Evolutionary conservation across 2,888 invertebrate genomes (phyloP).

Genomic region (Lasius fuliginosus): DNA sequence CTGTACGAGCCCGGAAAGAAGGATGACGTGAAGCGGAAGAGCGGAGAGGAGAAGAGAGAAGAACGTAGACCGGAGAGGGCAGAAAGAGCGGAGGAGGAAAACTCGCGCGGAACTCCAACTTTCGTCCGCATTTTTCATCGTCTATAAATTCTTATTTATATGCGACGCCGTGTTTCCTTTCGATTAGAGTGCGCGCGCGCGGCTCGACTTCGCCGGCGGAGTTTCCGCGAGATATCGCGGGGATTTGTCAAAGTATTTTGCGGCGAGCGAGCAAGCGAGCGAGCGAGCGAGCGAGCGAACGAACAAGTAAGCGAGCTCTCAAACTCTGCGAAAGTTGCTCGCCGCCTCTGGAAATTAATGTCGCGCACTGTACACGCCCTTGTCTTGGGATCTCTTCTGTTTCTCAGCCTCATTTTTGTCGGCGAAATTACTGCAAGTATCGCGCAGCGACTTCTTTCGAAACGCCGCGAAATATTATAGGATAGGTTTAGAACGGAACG

Average conservation of each 20-base stretch:
- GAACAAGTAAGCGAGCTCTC: slow-evolving; percentile 56
- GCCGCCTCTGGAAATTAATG: slow-evolving; percentile 73
- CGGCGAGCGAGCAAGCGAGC: slow-evolving; percentile 58
- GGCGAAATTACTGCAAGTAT: slow-evolving; percentile 13
- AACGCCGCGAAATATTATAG: not conserved
- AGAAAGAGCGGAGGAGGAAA: slow-evolving; percentile 64
- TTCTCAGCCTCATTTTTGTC: slow-evolving; percentile 35
- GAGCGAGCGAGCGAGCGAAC: not conserved
- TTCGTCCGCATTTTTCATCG: slow-evolving; percentile 85
- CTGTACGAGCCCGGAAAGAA: slow-evolving; percentile 55
- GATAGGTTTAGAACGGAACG: not conserved
- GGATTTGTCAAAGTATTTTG: slow-evolving; percentile 77
- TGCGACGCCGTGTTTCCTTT: slow-evolving; percentile 84
- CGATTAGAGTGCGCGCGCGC: slow-evolving; percentile 80
- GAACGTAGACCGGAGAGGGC: not conserved
- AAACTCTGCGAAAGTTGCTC: slow-evolving; percentile 74
- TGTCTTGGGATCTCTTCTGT: slow-evolving; percentile 14
- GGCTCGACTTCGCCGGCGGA: slow-evolving; percentile 66
- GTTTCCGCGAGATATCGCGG: slow-evolving; percentile 74
- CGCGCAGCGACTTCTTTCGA: not conserved
- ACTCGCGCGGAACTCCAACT: slow-evolving; percentile 81
- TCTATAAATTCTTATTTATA: slow-evolving; percentile 86
- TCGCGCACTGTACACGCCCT: slow-evolving; percentile 56
- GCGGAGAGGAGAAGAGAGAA: slow-evolving; percentile 46
- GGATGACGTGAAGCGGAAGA: slow-evolving; percentile 59